Evolutionary conservation across 2,888 invertebrate species (phyloP).

Genomic region (Drosophila ustulata): DNA sequence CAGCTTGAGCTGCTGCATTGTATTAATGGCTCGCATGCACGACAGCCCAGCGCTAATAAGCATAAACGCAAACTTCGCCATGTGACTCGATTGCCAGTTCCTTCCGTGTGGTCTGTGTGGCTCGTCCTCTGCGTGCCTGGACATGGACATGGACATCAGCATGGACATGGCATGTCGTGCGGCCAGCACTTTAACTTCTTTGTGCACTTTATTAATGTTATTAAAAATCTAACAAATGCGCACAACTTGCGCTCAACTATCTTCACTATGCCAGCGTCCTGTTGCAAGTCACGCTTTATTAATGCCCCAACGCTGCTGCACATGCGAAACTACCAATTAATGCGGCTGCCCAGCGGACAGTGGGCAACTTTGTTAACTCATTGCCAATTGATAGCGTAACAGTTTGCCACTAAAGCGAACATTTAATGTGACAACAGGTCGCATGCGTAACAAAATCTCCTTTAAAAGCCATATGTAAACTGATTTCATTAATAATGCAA

Average conservation of each 20-base stretch:
- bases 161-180: constrained; percentile 44
- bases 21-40: constrained; percentile 75
- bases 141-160: constrained; percentile 26
- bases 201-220: constrained; percentile 81
- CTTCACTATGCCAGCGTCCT: neutral
- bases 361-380: constrained; percentile 48
- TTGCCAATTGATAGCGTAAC: constrained; percentile 41
- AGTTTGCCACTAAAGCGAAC: constrained; percentile 1
- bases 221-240: constrained; percentile 80
- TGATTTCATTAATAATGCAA: too few relatives aligned
- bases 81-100: constrained; percentile 61
- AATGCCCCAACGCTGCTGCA: constrained; percentile 35
- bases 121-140: constrained; percentile 9
- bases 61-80: constrained; percentile 72
- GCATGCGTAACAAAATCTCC: constrained; percentile 34
- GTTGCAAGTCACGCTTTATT: constrained; percentile 44
- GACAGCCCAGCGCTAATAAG: constrained; percentile 69
- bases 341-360: constrained; percentile 43
- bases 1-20: constrained; percentile 54
- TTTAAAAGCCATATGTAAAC: too few relatives aligned
- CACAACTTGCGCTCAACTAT: constrained; percentile 43
- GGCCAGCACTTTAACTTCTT: constrained; percentile 72
- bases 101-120: constrained; percentile 32
- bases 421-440: constrained; percentile 40
- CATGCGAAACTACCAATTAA: constrained; percentile 45